phyloP scores from a whole-genome alignment of 1,140 invertebrate species.

The Caenorhabditis remanei region DNA sequence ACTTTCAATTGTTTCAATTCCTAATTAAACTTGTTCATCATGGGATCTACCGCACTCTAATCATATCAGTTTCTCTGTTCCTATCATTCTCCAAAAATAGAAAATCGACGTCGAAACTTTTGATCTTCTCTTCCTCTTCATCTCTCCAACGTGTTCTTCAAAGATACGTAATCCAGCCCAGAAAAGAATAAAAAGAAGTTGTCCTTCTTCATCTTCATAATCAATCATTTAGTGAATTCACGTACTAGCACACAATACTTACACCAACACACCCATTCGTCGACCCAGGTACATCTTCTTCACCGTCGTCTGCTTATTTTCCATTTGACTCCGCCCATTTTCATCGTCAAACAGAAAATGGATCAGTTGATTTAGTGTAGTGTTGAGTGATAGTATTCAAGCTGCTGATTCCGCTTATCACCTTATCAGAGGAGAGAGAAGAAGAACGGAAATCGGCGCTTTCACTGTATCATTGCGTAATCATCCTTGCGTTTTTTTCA shows the following conservation, averaged over 20 bases:
- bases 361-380: constrained; percentile 26
- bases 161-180: constrained; percentile 3
- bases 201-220: neutral
- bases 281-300: constrained; percentile 22
- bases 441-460: neutral
- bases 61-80: neutral
- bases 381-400: constrained; percentile 7
- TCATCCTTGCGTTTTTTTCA: neutral
- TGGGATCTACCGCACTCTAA: neutral
- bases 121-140: neutral
- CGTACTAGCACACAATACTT: constrained; percentile 21
- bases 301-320: neutral
- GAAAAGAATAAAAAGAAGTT: neutral
- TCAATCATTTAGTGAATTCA: constrained; percentile 25
- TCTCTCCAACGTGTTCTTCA: neutral
- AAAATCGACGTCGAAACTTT: neutral
- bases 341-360: neutral
- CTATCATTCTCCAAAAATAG: constrained; percentile 3
- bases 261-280: neutral
- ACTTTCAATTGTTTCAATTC: neutral
- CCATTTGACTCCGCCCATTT: neutral
- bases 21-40: neutral
- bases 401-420: constrained; percentile 20
- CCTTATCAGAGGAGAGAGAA: neutral
- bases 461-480: constrained; percentile 30